Base-by-base conservation (phyloP, 2,888 invertebrate genomes). In the Chrysodeixis includens region DNA sequence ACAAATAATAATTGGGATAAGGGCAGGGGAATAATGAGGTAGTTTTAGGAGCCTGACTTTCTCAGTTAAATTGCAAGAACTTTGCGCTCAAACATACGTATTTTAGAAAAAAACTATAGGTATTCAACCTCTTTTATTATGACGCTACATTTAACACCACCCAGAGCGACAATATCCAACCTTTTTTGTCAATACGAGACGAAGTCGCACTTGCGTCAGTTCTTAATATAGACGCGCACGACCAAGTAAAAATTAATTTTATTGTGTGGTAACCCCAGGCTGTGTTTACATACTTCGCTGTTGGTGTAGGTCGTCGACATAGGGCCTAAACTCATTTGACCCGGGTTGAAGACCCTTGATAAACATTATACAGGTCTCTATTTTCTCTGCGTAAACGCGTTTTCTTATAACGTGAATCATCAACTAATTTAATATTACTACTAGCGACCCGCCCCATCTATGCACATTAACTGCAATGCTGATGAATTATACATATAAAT, bases 291-390 rank as follows among this genome's bases (percentile, higher is more conserved):
- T 49, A 66, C 66, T 68, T 64, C 67, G 10, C 56, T 66, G 58
- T 74, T 77, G 67, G 35, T 54, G 61, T 69, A 76, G 69, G 71
- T 75, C 76, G 18, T 63, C 40, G 66, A 46, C 59, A 22, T 22
- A 46, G 54, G 60, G 18, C 56, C n/a, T 20, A 54, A 74, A 30
- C 54, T 62, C 53, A 32, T 30, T 32, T 51, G 56, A 65, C 32
- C 66, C 40, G 40, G 1, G 54, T 30, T 44, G 55, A 53, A 72
- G 52, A 61, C 63, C 55, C 20, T 20, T 49, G 20, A 51, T 51
- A 51, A 52, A 14, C 14, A 52, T 52, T 22, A 26, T 20, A 4
- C 14, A 4, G 51, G 8, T 18, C 49, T 18, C 20, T 51, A 7
- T 30, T n/a, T 8, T 1, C 30, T 5, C 30, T 30, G 14, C 5